These are phyloP conservation scores for Vombatus ursinus DNA, from an alignment of 2,113 vertebrate genomes.

Conservation along the genomic window DNA sequence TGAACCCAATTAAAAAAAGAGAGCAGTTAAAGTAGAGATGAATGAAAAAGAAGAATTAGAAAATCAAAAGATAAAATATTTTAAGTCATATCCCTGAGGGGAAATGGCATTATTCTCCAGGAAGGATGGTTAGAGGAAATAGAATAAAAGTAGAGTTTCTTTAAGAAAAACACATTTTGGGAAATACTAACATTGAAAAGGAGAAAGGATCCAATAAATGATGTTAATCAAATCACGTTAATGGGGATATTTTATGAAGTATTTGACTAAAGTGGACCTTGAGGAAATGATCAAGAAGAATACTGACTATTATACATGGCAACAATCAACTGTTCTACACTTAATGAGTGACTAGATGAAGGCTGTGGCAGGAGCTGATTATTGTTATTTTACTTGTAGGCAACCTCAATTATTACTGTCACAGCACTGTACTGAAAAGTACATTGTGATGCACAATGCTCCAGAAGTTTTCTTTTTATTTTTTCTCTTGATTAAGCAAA, in stretches of 20 bases:
- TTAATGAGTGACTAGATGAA: conserved; percentile 51
- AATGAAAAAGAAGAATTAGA: background rate
- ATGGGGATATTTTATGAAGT: conserved; percentile 59
- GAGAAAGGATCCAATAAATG: conserved; percentile 19
- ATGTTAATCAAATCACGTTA: conserved; percentile 49
- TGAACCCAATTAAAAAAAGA: background rate
- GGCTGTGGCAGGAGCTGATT: conserved; percentile 51
- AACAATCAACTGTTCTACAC: conserved; percentile 62
- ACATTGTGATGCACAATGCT: conserved; percentile 63
- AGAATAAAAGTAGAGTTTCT: background rate
- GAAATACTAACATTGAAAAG: conserved; percentile 47
- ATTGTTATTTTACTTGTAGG: background rate
- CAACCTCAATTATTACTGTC: conserved; percentile 63
- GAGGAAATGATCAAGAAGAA: conserved; percentile 59
- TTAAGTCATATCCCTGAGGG: background rate
- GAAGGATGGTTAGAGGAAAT: background rate
- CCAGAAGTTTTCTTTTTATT: conserved; percentile 3
- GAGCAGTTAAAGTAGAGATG: background rate
- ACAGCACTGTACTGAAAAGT: conserved; percentile 49
- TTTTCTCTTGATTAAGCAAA: background rate
- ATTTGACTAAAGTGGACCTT: conserved; percentile 30
- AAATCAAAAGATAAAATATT: conserved; percentile 4
- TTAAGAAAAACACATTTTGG: conserved; percentile 4
- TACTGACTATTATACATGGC: conserved; percentile 40
- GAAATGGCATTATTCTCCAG: background rate